A percentile compares a stretch with the other conserved stretches of the same genome.
phyloP scores from a whole-genome alignment of 2,888 invertebrate species.

The Galeruca laticollis region DNA sequence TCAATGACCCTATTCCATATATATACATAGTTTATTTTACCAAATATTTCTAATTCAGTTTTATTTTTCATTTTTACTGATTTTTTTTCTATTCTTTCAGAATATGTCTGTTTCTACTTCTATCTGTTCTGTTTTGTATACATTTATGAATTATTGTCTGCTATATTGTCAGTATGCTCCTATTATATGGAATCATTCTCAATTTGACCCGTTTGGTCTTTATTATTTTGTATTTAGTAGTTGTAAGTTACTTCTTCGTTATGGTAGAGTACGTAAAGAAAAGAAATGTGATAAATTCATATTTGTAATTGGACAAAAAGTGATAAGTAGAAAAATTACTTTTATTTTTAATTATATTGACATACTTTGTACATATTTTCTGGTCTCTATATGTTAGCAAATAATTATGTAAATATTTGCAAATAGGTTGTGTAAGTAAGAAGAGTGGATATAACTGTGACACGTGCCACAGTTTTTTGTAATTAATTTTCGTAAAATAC shows the following conservation, averaged over 20 bases:
- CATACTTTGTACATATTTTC: background rate
- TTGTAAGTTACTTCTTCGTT: background rate
- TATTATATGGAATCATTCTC: too few relatives aligned
- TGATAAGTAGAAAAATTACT: background rate
- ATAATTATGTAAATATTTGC: constrained; percentile 24
- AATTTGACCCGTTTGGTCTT: background rate
- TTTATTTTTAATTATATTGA: background rate
- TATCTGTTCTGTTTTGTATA: too few relatives aligned
- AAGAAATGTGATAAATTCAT: constrained; percentile 7
- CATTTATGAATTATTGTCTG: too few relatives aligned
- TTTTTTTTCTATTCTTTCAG: too few relatives aligned
- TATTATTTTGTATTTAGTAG: background rate
- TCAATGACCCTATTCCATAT: too few relatives aligned
- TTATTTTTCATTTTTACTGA: too few relatives aligned
- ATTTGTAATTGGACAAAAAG: constrained; percentile 4
- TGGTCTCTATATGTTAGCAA: background rate
- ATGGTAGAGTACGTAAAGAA: background rate
- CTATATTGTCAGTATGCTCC: too few relatives aligned
- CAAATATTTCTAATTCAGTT: too few relatives aligned
- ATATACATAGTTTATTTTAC: too few relatives aligned
- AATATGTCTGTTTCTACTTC: too few relatives aligned
- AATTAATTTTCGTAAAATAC: background rate
- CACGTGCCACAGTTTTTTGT: constrained; percentile 5
- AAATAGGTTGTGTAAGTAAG: constrained; percentile 14
- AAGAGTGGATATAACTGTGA: constrained; percentile 3